Evolutionary conservation across 2,797 vertebrate species (phyloP).

Genomic region (Microtus californicus): DNA sequence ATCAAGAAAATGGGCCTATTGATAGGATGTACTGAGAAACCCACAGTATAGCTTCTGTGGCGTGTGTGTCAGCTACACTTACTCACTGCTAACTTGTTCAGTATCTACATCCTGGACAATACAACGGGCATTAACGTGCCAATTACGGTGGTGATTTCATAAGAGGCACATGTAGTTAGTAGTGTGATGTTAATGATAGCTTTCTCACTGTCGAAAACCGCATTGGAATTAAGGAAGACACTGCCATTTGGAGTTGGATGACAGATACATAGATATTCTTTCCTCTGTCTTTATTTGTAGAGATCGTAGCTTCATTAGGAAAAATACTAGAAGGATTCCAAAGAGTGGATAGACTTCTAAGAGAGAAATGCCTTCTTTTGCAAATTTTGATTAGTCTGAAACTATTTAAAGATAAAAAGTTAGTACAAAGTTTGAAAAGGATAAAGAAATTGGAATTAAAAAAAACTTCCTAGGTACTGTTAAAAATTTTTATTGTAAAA

Average conservation of each 20-base stretch:
- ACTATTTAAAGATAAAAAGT: constrained; percentile 53
- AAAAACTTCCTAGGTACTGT: not conserved
- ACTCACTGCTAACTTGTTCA: not conserved
- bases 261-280: not conserved
- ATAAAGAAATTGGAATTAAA: not conserved
- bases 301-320: not conserved
- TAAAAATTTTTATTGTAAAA: constrained; percentile 31
- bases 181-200: not conserved
- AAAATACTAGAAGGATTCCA: not conserved
- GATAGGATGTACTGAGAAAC: not conserved
- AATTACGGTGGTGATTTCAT: not conserved
- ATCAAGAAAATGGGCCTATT: not conserved
- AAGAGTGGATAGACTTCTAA: not conserved
- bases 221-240: not conserved
- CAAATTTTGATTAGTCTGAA: constrained; percentile 34
- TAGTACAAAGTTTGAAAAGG: not conserved
- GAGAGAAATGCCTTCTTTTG: not conserved
- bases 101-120: not conserved
- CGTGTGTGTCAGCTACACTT: not conserved
- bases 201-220: not conserved
- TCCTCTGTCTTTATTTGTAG: not conserved
- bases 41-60: not conserved
- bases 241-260: not conserved
- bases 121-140: not conserved
- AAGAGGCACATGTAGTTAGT: not conserved